A percentile compares a stretch with the other conserved stretches of the same genome.
Conservation (phyloP, 2,888 invertebrate genomes). For the Escarpia spicata region DNA sequence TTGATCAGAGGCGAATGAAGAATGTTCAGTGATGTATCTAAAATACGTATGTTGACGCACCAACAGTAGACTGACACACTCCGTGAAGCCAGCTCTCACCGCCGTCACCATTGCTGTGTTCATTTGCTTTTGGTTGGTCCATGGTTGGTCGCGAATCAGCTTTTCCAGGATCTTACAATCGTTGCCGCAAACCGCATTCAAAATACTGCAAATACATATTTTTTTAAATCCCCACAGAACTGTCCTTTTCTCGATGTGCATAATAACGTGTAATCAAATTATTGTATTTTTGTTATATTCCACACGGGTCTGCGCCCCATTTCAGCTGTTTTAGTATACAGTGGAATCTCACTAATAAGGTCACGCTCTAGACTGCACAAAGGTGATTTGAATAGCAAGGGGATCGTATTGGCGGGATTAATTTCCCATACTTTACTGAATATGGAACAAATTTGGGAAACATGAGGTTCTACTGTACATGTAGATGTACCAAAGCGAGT, state of each 20-base stretch:
- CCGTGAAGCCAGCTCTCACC: constrained; percentile 38
- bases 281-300: not conserved
- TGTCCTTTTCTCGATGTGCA: not conserved
- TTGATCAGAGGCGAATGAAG: no score
- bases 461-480: no score
- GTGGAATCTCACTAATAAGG: no score
- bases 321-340: no score
- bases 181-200: constrained; percentile 38
- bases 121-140: constrained; percentile 34
- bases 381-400: no score
- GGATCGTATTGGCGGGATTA: no score
- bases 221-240: not conserved
- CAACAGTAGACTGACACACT: constrained; percentile 38
- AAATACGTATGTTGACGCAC: not conserved
- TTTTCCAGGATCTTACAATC: constrained; percentile 35
- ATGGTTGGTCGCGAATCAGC: constrained; percentile 35
- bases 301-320: no score
- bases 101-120: constrained; percentile 38
- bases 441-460: no score
- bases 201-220: constrained; percentile 29
- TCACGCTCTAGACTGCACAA: no score
- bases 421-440: no score
- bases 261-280: not conserved
- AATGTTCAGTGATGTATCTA: not conserved
- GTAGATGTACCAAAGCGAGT: no score